Base-by-base conservation (phyloP, 2,113 vertebrate species). In the Brienomyrus brachyistius region DNA sequence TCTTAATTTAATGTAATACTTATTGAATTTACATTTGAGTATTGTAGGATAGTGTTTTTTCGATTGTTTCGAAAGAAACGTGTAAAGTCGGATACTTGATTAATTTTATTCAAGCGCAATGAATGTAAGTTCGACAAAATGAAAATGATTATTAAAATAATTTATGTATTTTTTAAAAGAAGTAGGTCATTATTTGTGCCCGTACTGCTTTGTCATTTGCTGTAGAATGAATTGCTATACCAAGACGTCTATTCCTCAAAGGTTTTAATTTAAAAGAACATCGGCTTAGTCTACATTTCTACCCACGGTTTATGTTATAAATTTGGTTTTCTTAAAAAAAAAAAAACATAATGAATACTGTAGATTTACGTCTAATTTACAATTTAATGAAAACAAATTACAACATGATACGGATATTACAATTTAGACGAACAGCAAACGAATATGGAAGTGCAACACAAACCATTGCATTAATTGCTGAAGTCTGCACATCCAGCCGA, bases 371-470 rank as follows among this genome's bases (percentile, higher is more conserved):
- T 59, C 82, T 59, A 21, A 35, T 88, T 27, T 88, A 59, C 40
- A 59, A 59, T 90, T 87, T 90, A 90, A 90, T 87, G 27, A 54
- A 43, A 48, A 80, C 21, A 77, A 48, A 77, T 45, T 47, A 87
- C 85, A 87, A 40, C 48, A 23, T 80, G 21, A 90, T 77, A 87
- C 45, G 19, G 35, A 87, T 4, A 40, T 40, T 40, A 87, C 80
- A 90, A 47, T 77, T 90, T 90, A 13, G 27, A 52, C 77, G 27
- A 83, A 84, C 80, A 35, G 23, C 43, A 11, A 19, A 50, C 80
- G 31, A 74, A 56, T 31, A 89, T 35, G 50, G 52, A 89, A 90
- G 47, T 90, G 83, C 88, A 62, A 86, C 88, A 74, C 50, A 51
- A 74, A 90, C 70, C 50, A 51, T 48, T 47, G 23, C n/a, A 48